Evolutionary conservation across 2,888 invertebrate species (phyloP).

Genomic region (Liodrosophila aerea): DNA sequence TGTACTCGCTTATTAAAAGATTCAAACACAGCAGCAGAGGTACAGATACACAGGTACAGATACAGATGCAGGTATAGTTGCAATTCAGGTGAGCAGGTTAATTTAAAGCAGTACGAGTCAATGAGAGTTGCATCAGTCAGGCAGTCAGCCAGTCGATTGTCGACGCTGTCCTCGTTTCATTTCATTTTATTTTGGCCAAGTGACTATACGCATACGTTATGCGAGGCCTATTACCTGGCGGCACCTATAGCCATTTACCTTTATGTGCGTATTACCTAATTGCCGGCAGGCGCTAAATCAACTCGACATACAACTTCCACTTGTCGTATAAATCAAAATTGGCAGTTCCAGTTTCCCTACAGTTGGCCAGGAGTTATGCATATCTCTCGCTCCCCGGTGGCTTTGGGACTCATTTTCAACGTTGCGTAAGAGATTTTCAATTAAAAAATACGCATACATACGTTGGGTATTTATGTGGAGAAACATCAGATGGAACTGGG

Average conservation of each 20-base stretch:
- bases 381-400: not conserved
- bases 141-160: not conserved
- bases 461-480: slow-evolving; percentile 5
- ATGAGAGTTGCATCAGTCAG: slow-evolving; percentile 33
- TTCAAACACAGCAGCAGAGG: slow-evolving; percentile 21
- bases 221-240: slow-evolving; percentile 19
- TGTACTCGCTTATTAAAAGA: slow-evolving; percentile 31
- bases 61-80: slow-evolving; percentile 19
- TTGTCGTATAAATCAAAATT: slow-evolving; percentile 55
- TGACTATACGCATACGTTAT: slow-evolving; percentile 22
- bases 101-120: slow-evolving; percentile 45
- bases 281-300: slow-evolving; percentile 56
- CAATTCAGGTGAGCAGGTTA: slow-evolving; percentile 61
- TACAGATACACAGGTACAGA: slow-evolving; percentile 23
- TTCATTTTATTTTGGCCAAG: slow-evolving; percentile 34
- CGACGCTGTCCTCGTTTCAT: slow-evolving; percentile 31
- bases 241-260: slow-evolving; percentile 52
- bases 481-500: slow-evolving; percentile 3
- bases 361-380: slow-evolving; percentile 24
- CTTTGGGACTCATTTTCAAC: slow-evolving; percentile 7
- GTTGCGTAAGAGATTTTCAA: slow-evolving; percentile 69
- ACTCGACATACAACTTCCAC: slow-evolving; percentile 31
- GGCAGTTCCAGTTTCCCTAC: slow-evolving; percentile 52
- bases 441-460: slow-evolving; percentile 41
- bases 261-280: slow-evolving; percentile 60